Base-by-base conservation (phyloP, 2,797 vertebrate genomes). In the Gastrophryne carolinensis region DNA sequence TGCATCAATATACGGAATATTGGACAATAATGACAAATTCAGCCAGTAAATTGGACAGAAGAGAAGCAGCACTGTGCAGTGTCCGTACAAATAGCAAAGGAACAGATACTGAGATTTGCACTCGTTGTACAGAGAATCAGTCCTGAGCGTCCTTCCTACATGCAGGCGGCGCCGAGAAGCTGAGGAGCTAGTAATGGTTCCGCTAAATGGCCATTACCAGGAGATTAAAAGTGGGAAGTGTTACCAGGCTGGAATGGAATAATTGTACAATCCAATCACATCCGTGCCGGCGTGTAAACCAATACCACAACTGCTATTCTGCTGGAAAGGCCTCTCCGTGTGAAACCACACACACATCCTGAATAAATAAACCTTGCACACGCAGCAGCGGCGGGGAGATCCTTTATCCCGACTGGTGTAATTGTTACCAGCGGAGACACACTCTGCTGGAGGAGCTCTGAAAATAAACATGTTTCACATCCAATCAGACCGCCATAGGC, bases 381-480 rank as follows among this genome's bases (percentile, higher is more conserved):
- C 62, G 30, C n/a, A n/a, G n/a, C n/a, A n/a, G n/a, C n/a, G n/a
- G n/a, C n/a, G n/a, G n/a, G 30, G 24, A 63, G 32, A 17, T 11
- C 17, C 17, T 30, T 41, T 2, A 73, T 56, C 50, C 23, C 17
- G 52, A 63, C 60, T 52, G 30, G 27, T 63, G 70, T 39, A 62
- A 72, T 62, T 44, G 61, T 56, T 30, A 54, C 2, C n/a, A 26
- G 11, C 5, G 50, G 26, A 56, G 71, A 41, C 17, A 30, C 9
- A 26, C 44, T 47, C 35, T 54, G 71, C 72, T n/a, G 17, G 13
- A 54, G 37, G 21, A 53, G 21, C 13, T 49, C 21, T 3, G 54
- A 11, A 56, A 56, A 65, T 65, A 73, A 65, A 65, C 71, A 63
- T 2, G n/a, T 23, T 53, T 53, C 44, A 54, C 10, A 56, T 65